Conservation (phyloP, 53 echinoderm and acorn worm species). For the Luidia sarsii region DNA sequence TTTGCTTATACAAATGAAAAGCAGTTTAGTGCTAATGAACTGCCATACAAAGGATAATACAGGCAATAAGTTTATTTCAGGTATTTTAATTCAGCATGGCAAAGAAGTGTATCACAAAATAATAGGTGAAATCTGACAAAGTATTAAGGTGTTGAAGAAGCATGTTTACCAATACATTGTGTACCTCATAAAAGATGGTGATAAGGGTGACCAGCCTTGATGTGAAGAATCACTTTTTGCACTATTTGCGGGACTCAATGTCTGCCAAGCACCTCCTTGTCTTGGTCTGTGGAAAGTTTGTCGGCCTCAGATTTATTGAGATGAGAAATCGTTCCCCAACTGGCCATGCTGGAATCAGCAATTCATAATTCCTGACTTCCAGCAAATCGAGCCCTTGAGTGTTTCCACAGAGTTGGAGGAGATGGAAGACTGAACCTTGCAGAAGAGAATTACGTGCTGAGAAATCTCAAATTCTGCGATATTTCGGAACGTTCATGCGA, state of each 20-base stretch:
- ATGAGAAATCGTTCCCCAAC: not conserved
- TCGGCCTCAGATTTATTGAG: not conserved
- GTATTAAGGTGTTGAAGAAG: no score
- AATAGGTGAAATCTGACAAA: no score
- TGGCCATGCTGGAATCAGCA: not conserved
- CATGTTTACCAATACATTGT: not conserved
- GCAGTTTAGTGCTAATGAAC: no score
- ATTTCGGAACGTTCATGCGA: not conserved
- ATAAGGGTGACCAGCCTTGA: not conserved
- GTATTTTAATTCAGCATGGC: no score
- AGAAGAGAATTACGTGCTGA: not conserved
- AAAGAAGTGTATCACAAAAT: no score
- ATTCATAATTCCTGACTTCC: not conserved
- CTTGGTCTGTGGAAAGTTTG: not conserved
- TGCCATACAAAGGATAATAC: no score
- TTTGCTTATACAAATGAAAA: no score
- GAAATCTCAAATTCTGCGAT: not conserved
- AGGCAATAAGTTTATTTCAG: no score
- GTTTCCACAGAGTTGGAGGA: not conserved
- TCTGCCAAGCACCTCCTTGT: not conserved
- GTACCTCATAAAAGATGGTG: not conserved
- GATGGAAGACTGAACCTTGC: not conserved
- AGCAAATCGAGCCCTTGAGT: not conserved
- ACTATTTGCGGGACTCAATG: not conserved
- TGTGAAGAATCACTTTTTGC: not conserved